Evolutionary conservation across 1,140 invertebrate genomes (phyloP).

Genomic region (Gryon sp.): DNA sequence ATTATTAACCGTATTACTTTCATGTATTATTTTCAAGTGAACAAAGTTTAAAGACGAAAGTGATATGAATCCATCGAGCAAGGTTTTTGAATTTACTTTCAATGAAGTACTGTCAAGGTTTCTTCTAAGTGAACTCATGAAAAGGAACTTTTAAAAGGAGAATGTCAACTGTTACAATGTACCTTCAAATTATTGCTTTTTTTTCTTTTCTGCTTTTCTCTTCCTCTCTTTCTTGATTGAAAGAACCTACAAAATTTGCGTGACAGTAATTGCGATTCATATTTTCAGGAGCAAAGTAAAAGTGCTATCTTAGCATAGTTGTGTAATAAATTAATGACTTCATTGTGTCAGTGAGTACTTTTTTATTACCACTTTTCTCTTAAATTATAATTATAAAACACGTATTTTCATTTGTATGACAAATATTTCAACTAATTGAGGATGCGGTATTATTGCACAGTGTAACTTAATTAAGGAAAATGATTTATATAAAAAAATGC

Average conservation of each 20-base stretch:
- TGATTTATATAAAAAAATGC: too few relatives aligned
- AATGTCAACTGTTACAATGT: neutral
- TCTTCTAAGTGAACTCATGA: constrained; percentile 43
- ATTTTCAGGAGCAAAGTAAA: too few relatives aligned
- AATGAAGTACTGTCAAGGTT: constrained; percentile 26
- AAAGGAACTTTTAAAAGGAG: constrained; percentile 18
- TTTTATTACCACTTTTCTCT: neutral
- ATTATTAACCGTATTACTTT: constrained; percentile 18
- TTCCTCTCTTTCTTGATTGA: too few relatives aligned
- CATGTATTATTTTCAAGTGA: constrained; percentile 28
- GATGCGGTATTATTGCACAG: too few relatives aligned
- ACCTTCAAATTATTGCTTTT: neutral
- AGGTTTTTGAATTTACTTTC: constrained; percentile 48
- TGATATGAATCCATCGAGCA: constrained; percentile 11
- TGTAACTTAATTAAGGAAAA: too few relatives aligned
- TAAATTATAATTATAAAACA: too few relatives aligned
- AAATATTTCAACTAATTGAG: too few relatives aligned
- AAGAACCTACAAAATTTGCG: too few relatives aligned
- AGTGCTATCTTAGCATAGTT: neutral
- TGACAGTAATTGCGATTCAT: too few relatives aligned
- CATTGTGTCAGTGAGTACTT: neutral
- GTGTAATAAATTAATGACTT: neutral
- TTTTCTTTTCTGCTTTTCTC: too few relatives aligned
- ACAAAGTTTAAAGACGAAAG: constrained; percentile 38
- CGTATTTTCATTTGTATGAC: too few relatives aligned